A percentile compares a stretch with the other conserved stretches of the same genome.
phyloP scores from a whole-genome alignment of 1,140 invertebrate species.

The Trichonephila clavata region DNA sequence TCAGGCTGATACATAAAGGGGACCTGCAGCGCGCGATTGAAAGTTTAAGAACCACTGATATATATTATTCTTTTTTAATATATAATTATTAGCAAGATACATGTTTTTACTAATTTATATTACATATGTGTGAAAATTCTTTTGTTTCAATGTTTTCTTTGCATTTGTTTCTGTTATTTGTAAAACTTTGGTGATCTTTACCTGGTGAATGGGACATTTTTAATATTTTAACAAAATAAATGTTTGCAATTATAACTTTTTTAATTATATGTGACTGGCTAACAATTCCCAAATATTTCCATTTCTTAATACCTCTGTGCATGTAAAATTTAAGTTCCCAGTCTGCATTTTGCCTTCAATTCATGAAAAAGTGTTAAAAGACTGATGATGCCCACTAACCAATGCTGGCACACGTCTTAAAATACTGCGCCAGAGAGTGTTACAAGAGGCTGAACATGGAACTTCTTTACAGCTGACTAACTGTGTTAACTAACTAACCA shows the following conservation, averaged over 20 bases:
- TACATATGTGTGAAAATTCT: background rate
- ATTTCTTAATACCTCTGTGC: conserved; percentile 47
- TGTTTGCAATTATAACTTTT: conserved; percentile 27
- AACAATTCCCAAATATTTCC: conserved; percentile 37
- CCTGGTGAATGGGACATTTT: conserved; percentile 55
- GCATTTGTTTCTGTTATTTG: background rate
- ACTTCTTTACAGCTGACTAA: conserved; percentile 58
- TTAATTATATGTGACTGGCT: background rate
- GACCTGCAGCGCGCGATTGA: too few species aligned
- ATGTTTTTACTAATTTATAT: background rate
- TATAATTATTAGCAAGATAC: background rate
- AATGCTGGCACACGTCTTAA: conserved; percentile 55
- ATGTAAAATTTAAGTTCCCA: conserved; percentile 37
- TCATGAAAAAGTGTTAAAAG: background rate
- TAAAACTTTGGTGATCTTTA: conserved; percentile 19
- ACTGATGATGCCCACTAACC: conserved; percentile 49
- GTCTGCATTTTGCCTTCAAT: background rate
- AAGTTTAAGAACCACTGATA: background rate
- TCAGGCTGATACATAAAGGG: too few species aligned
- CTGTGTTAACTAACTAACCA: conserved; percentile 69
- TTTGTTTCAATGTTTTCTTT: conserved; percentile 1
- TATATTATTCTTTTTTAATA: background rate
- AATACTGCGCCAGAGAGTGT: conserved; percentile 66
- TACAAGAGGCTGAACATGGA: conserved; percentile 46
- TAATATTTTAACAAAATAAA: conserved; percentile 47